A percentile compares a stretch with the other conserved stretches of the same genome.
These are phyloP conservation scores for Petrocephalus zakoni DNA, from an alignment of 2,113 vertebrate species.

Conservation along the genomic window DNA sequence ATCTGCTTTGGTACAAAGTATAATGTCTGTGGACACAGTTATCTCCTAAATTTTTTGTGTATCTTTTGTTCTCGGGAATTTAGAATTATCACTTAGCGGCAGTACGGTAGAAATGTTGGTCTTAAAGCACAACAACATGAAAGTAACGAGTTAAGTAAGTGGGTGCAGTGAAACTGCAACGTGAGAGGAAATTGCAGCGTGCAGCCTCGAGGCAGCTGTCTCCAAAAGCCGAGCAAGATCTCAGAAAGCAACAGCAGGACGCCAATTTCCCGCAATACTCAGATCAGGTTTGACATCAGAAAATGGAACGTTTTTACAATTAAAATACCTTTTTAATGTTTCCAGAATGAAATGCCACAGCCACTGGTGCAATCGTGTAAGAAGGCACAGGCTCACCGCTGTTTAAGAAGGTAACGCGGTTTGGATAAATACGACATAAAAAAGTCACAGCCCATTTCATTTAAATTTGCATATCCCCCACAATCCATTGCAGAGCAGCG, in stretches of 20 bases:
- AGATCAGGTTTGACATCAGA: slow-evolving; percentile 34
- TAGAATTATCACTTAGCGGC: neutral
- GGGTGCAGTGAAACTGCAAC: neutral
- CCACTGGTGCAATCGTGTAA: slow-evolving; percentile 33
- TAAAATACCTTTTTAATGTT: slow-evolving; percentile 40
- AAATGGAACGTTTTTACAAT: slow-evolving; percentile 32
- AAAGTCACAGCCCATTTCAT: slow-evolving; percentile 44
- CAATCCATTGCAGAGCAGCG: slow-evolving; percentile 15
- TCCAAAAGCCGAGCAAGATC: neutral
- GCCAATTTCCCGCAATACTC: slow-evolving; percentile 23
- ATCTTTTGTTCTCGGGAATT: neutral
- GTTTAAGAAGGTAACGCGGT: slow-evolving; percentile 12
- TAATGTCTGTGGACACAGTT: neutral
- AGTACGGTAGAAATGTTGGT: neutral
- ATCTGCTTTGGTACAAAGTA: neutral
- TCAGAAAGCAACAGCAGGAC: neutral
- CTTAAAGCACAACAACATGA: neutral
- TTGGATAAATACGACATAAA: slow-evolving; percentile 29
- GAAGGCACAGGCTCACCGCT: slow-evolving; percentile 38
- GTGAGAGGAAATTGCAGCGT: neutral
- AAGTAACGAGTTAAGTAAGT: neutral
- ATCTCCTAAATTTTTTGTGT: neutral
- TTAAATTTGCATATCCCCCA: slow-evolving; percentile 40
- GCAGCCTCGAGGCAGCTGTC: neutral
- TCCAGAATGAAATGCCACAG: slow-evolving; percentile 39